Percentiles rank a stretch among this genome's conserved stretches.
Conservation (phyloP, 2,113 vertebrate species). For the Xiphophorus maculatus region DNA sequence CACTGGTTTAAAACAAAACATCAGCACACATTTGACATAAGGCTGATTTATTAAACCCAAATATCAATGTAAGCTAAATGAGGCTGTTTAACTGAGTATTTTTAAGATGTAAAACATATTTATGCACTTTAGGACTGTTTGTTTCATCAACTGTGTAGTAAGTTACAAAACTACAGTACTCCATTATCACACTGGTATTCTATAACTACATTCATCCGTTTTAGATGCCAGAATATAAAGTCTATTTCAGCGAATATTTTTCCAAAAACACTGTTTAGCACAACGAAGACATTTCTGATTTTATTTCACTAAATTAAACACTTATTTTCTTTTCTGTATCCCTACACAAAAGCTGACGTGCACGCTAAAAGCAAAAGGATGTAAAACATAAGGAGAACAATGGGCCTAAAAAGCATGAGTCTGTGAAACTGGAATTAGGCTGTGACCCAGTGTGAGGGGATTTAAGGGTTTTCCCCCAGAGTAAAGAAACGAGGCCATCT, state of each 20-base stretch:
- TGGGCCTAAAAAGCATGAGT: neutral
- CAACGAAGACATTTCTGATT: neutral
- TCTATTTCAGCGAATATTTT: neutral
- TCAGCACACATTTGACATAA: too few species aligned
- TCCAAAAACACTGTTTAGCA: neutral
- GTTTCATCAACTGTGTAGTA: too few species aligned
- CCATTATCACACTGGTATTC: neutral
- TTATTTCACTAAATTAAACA: neutral
- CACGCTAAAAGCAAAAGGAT: neutral
- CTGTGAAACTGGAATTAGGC: neutral
- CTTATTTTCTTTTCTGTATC: neutral
- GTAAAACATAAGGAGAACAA: neutral
- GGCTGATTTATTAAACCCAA: too few species aligned
- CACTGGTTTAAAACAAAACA: too few species aligned
- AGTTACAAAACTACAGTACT: neutral
- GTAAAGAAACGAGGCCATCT: neutral
- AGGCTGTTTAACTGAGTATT: too few species aligned
- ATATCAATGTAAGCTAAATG: too few species aligned
- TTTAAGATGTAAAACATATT: too few species aligned
- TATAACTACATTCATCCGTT: too few species aligned
- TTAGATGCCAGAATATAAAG: too few species aligned
- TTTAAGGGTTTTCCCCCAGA: conserved; percentile 11
- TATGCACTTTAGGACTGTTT: too few species aligned
- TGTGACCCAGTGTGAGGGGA: neutral
- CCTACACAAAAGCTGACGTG: neutral